phyloP scores from a whole-genome alignment of 2,113 vertebrate species.

The Etheostoma spectabile region DNA sequence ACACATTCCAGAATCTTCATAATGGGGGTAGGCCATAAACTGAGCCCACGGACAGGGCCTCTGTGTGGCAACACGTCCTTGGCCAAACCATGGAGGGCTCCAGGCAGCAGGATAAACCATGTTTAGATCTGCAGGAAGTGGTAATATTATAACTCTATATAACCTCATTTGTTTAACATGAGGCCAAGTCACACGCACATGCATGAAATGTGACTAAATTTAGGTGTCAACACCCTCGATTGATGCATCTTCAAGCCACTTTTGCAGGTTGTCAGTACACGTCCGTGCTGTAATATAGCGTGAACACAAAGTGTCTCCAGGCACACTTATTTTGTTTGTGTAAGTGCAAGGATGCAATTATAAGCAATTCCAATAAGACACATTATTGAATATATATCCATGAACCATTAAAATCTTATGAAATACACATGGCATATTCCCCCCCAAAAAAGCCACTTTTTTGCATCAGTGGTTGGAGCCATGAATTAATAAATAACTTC shows the following conservation, averaged over 20 bases:
- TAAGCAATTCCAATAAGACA: neutral
- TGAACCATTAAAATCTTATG: neutral
- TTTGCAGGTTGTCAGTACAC: neutral
- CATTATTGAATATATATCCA: neutral
- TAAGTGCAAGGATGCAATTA: constrained; percentile 1
- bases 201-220: neutral
- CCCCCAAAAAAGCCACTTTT: neutral
- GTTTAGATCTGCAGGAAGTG: constrained; percentile 13
- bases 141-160: neutral
- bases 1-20: constrained; percentile 16
- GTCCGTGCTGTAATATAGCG: neutral
- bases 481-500: neutral
- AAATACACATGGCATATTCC: neutral
- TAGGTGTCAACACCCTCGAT: neutral
- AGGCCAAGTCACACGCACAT: neutral
- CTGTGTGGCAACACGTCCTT: constrained; percentile 9
- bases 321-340: neutral
- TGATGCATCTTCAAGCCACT: neutral
- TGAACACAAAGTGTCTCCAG: neutral
- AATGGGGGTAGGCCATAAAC: constrained; percentile 30
- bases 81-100: neutral
- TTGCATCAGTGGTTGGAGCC: neutral
- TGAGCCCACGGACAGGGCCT: constrained; percentile 22
- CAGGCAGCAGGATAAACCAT: neutral
- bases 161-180: neutral